These are phyloP conservation scores for Thereva unica DNA, from an alignment of 2,888 invertebrate genomes.

Conservation along the genomic window DNA sequence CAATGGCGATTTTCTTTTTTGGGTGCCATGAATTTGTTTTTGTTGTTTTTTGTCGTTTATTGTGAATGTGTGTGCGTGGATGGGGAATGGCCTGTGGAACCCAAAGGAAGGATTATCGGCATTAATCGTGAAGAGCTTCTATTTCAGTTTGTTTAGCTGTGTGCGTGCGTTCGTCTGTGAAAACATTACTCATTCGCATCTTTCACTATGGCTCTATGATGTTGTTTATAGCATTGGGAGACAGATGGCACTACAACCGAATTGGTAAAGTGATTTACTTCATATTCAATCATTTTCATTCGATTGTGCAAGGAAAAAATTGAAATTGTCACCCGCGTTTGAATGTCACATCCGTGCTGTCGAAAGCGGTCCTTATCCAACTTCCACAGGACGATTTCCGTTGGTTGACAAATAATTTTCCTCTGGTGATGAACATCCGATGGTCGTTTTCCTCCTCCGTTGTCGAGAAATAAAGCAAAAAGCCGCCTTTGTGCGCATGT, in stretches of 20 bases:
- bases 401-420: conserved; percentile 18
- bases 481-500: conserved; percentile 13
- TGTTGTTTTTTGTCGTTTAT: no score
- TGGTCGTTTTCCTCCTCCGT: conserved; percentile 4
- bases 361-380: not conserved
- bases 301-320: no score
- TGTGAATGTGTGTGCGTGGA: no score
- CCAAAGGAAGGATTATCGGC: no score
- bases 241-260: conserved; percentile 27
- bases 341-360: no score
- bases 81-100: no score
- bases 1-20: no score
- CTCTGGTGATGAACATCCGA: conserved; percentile 16
- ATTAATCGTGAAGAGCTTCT: no score
- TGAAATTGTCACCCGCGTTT: no score
- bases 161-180: not conserved
- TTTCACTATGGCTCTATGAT: not conserved
- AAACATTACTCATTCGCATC: conserved; percentile 19
- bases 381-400: conserved; percentile 7
- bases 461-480: not conserved
- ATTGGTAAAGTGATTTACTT: conserved; percentile 2
- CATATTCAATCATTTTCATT: not conserved
- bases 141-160: not conserved
- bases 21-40: no score
- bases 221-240: conserved; percentile 22